Conservation (phyloP, 2,888 invertebrate species). For the Shargacucullia verbasci region DNA sequence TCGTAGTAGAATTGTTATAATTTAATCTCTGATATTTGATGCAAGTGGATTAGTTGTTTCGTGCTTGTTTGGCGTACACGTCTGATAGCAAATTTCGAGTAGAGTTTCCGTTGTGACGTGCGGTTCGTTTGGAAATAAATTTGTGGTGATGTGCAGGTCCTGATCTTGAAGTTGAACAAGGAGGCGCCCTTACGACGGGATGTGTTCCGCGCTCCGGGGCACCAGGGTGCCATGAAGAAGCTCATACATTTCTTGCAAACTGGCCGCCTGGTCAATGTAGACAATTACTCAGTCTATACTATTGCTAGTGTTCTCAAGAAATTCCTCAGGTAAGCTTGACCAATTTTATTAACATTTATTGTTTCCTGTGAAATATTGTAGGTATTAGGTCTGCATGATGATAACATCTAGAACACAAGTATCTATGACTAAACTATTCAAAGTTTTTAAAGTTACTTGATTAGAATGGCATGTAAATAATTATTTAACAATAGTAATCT, state of each 20-base stretch:
- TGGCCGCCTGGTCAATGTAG: constrained; percentile 96
- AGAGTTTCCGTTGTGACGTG: constrained; percentile 32
- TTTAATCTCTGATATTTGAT: neutral
- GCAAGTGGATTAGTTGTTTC: neutral
- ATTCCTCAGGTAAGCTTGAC: constrained; percentile 91
- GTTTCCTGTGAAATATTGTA: too few species aligned
- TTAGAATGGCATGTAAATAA: constrained; percentile 13
- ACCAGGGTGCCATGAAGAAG: constrained; percentile 98
- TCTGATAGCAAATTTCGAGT: constrained; percentile 7
- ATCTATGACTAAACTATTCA: too few species aligned
- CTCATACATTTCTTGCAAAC: constrained; percentile 97
- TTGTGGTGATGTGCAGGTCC: constrained; percentile 89
- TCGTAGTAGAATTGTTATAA: neutral
- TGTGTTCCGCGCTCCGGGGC: constrained; percentile 98
- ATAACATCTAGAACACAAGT: too few species aligned
- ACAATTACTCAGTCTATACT: constrained; percentile 98
- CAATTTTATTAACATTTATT: neutral
- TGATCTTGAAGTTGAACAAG: constrained; percentile 97
- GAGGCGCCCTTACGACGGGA: constrained; percentile 98
- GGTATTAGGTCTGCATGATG: too few species aligned
- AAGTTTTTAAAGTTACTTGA: neutral
- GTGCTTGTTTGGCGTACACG: constrained; percentile 1
- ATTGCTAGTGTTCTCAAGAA: constrained; percentile 99
- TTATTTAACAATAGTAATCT: constrained; percentile 11
- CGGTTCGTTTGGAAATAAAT: constrained; percentile 28